Evolutionary conservation across 2,113 vertebrate species (phyloP).

Genomic region (Ailurus styani): DNA sequence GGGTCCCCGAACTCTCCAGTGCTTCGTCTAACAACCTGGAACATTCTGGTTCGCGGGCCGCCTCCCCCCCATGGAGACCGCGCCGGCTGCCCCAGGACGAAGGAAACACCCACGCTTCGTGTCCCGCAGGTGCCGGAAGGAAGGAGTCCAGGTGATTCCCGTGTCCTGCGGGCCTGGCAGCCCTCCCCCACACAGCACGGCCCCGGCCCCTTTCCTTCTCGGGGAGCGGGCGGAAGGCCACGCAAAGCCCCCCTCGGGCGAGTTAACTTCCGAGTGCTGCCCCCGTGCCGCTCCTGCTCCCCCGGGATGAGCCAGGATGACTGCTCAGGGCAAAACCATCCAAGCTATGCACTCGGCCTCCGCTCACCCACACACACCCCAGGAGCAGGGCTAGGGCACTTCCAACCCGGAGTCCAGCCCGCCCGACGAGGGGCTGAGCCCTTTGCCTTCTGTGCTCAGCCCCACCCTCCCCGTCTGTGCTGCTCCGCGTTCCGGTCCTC

Average conservation of each 20-base stretch:
- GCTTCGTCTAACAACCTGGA: background rate
- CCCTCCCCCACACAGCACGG: background rate
- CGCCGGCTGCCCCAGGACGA: too few relatives aligned
- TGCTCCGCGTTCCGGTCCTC: background rate
- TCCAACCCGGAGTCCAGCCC: too few relatives aligned
- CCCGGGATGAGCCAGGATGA: background rate
- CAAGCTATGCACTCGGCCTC: background rate
- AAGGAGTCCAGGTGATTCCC: background rate
- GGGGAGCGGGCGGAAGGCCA: too few relatives aligned
- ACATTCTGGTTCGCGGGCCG: fast-evolving
- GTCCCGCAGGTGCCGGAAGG: background rate
- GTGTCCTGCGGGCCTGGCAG: background rate
- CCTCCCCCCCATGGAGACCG: background rate
- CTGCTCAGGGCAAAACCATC: background rate
- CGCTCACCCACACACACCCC: background rate
- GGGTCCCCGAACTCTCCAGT: background rate
- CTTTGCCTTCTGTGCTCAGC: fast-evolving
- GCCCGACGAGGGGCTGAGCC: fast-evolving
- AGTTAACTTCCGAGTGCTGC: background rate
- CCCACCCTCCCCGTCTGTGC: background rate
- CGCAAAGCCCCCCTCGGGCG: background rate
- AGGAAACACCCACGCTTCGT: background rate
- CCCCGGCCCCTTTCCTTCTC: background rate
- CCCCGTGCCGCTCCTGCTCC: background rate
- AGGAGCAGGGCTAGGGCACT: background rate